A percentile compares a stretch with the other conserved stretches of the same genome.
Evolutionary conservation across 2,113 vertebrate species (phyloP).

Genomic region (Okapia johnstoni): DNA sequence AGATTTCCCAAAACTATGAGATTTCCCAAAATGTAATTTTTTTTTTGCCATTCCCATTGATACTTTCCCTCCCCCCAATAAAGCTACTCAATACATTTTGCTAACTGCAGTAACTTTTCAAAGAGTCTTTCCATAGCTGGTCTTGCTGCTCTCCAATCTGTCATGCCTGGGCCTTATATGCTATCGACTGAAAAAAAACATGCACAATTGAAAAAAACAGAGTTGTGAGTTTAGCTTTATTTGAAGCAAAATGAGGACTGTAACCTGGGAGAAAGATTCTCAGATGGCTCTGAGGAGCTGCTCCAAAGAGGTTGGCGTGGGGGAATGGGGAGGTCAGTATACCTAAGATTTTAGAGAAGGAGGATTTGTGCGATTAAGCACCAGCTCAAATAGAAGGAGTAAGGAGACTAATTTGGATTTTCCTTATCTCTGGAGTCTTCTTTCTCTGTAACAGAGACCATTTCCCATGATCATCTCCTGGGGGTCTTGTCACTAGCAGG

Average conservation of each 20-base stretch:
- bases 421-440: neutral
- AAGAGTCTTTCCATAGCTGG: neutral
- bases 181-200: neutral
- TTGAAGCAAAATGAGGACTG: neutral
- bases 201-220: neutral
- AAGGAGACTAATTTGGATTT: neutral
- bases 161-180: neutral
- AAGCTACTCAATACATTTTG: neutral
- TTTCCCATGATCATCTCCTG: neutral
- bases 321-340: neutral
- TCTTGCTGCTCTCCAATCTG: neutral
- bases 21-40: neutral
- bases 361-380: neutral
- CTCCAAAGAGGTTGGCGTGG: neutral
- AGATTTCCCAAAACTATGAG: neutral
- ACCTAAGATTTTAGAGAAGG: neutral
- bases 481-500: neutral
- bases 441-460: neutral
- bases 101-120: neutral
- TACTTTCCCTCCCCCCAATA: neutral
- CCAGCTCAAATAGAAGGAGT: neutral
- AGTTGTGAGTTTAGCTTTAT: neutral
- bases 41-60: neutral
- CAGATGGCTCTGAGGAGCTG: neutral
- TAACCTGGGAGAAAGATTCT: neutral